Conservation (phyloP, 2,888 invertebrate genomes). For the Petrolisthes cinctipes region DNA sequence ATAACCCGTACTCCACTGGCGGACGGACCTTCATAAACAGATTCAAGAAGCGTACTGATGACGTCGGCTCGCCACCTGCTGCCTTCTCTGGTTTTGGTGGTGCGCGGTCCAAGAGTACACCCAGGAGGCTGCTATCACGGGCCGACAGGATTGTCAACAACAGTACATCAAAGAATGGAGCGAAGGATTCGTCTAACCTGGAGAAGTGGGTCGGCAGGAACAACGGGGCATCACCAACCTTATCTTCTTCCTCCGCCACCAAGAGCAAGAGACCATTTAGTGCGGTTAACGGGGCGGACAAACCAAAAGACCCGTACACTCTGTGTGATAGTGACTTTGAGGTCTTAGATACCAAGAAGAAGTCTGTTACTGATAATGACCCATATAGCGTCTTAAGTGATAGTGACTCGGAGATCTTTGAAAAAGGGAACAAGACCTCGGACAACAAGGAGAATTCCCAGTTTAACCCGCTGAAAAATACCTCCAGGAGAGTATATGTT, state of each 20-base stretch:
- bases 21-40: constrained; percentile 15
- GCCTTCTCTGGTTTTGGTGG: not conserved
- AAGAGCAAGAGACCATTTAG: constrained; percentile 40
- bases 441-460: constrained; percentile 21
- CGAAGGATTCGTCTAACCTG: not conserved
- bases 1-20: constrained; percentile 35
- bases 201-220: constrained; percentile 13
- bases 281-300: constrained; percentile 23
- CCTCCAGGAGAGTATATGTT: constrained; percentile 25
- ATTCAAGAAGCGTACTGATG: constrained; percentile 26
- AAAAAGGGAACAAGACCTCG: not conserved
- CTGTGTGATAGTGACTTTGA: constrained; percentile 35
- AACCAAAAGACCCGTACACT: constrained; percentile 6
- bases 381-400: constrained; percentile 19
- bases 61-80: not conserved
- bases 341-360: not conserved
- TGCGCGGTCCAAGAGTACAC: not conserved
- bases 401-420: constrained; percentile 27
- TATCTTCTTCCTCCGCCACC: no score
- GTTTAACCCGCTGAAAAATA: constrained; percentile 1
- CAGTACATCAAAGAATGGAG: not conserved
- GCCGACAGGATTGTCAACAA: constrained; percentile 30
- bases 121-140: constrained; percentile 11
- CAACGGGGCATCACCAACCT: not conserved
- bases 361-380: not conserved